Conservation (phyloP, 2,888 invertebrate species). For the Drosophila anceps region DNA sequence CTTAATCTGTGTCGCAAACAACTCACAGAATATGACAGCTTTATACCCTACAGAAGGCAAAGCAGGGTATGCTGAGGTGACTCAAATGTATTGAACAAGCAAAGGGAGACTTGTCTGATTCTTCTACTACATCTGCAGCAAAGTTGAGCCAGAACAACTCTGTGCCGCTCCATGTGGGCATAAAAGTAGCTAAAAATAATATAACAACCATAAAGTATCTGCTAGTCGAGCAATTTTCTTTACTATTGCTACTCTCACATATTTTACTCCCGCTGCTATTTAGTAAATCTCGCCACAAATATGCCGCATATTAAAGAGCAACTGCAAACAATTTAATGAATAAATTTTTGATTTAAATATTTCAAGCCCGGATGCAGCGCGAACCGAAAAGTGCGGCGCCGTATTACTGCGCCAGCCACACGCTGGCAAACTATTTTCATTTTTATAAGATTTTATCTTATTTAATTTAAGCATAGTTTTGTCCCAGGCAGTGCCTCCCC, state of each 20-base stretch:
- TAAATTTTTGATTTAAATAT: constrained; percentile 46
- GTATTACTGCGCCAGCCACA: not conserved
- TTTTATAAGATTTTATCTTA: constrained; percentile 78
- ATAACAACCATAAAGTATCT: no score
- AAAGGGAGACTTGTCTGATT: not conserved
- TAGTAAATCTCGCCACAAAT: constrained; percentile 25
- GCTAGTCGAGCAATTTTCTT: not conserved
- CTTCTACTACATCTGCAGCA: no score
- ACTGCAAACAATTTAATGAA: constrained; percentile 45
- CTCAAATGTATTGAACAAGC: not conserved
- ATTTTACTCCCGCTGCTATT: not conserved
- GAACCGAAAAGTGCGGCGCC: not conserved
- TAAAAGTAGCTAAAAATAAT: no score
- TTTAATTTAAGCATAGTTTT: constrained; percentile 78
- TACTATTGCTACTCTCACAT: no score
- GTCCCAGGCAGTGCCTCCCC: not conserved
- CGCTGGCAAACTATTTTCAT: constrained; percentile 60
- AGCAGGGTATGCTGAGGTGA: not conserved
- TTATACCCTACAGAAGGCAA: not conserved
- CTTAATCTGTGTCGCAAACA: constrained; percentile 23
- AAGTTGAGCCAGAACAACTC: not conserved
- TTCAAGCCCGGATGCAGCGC: constrained; percentile 5
- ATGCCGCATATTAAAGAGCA: constrained; percentile 33
- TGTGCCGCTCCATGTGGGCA: no score
- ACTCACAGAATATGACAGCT: constrained; percentile 7